phyloP scores from a whole-genome alignment of 2,888 invertebrate genomes.

The Resseliella maxima region DNA sequence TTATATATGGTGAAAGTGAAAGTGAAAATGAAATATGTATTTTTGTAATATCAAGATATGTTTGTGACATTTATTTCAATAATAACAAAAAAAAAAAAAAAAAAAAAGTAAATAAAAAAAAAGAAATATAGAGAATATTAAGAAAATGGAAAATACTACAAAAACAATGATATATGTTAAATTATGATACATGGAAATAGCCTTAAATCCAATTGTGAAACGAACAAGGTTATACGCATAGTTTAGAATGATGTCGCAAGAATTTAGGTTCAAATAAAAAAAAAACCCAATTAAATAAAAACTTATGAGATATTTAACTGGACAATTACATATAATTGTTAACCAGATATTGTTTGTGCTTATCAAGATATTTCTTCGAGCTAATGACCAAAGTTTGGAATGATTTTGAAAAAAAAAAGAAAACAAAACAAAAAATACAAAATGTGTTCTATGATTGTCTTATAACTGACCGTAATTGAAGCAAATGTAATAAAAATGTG shows the following conservation, averaged over 20 bases:
- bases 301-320: not conserved
- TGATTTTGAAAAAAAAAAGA: too few relatives aligned
- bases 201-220: not conserved
- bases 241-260: too few relatives aligned
- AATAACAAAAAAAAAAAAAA: not conserved
- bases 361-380: not conserved
- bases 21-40: slow-evolving; percentile 25
- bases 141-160: not conserved
- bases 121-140: not conserved
- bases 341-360: not conserved
- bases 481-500: not conserved
- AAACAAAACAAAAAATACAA: too few relatives aligned
- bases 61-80: not conserved
- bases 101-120: not conserved
- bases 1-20: too few relatives aligned
- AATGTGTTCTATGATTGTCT: slow-evolving; percentile 3
- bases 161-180: not conserved
- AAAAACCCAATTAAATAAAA: not conserved
- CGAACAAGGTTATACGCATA: not conserved
- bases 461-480: not conserved
- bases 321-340: not conserved
- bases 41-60: not conserved
- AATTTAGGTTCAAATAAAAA: not conserved
- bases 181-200: not conserved
- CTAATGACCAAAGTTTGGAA: slow-evolving; percentile 6